Base-by-base conservation (phyloP, 2,797 vertebrate species). In the Iguana delicatissima region DNA sequence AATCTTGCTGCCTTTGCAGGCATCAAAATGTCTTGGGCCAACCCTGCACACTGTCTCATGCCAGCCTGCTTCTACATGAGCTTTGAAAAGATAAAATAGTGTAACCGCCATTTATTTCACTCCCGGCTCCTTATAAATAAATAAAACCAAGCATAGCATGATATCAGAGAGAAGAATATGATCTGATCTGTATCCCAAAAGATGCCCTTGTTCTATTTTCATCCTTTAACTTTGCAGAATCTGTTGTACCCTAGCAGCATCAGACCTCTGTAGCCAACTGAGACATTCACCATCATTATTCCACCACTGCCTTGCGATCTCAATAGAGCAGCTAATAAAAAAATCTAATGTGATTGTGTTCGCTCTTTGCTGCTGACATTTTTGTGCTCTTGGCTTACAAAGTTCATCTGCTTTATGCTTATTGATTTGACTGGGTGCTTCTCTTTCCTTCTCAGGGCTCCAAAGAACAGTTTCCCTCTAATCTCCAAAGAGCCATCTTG, bases 391-490 rank as follows among this genome's bases (percentile, higher is more conserved):
- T 79, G 32, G 62, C 67, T 79, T 59, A 86, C 72, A 72, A 80
- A 62, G 50, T 38, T 91, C 89, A 89, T 89, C 87, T 89, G 73
- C 62, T 87, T 89, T 89, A 89, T 79, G 80, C 50, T 86, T 89
- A 89, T 92, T 92, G 85, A 64, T 80, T 89, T 59, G n/a, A 62
- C 89, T 88, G 73, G 79, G 55, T 73, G 42, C 80, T 87, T 84
- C 74, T 87, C 62, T 72, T 79, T 42, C 42, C 73, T 86, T 79
- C 80, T 89, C 50, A 24, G 42, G 73, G 74, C 52, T 89, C 42
- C 74, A 89, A 84, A 89, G 35, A 84, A 73, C 59, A 62, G 42
- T 62, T 87, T 38, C 16, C 50, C 29, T 83, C 52, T 87, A 72
- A 79, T 84, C 85, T 83, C 85, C 12, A 50, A 77, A 87, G 18